Evolutionary conservation across 2,797 vertebrate genomes (phyloP).

Genomic region (Ficedula albicollis): DNA sequence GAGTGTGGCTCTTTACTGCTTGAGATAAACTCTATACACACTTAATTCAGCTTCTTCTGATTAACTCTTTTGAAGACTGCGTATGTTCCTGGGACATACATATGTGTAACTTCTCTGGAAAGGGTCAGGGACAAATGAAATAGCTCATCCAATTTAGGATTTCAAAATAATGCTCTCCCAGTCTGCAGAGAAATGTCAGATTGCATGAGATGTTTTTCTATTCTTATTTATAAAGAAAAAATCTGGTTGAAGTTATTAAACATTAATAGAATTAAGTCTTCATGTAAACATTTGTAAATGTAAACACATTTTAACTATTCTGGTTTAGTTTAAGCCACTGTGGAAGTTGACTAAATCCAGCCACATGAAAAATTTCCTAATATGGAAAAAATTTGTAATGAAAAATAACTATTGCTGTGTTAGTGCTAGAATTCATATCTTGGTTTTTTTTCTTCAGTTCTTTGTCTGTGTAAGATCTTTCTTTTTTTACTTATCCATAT

Average conservation of each 20-base stretch:
- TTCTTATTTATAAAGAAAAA: constrained; percentile 15
- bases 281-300: neutral
- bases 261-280: constrained; percentile 9
- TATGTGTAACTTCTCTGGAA: neutral
- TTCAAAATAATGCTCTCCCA: constrained; percentile 11
- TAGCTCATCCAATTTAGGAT: neutral
- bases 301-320: constrained; percentile 22
- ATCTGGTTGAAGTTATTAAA: neutral
- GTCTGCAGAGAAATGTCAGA: neutral
- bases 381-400: neutral
- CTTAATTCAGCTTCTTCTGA: neutral
- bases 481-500: neutral
- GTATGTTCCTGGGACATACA: neutral
- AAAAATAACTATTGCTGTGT: neutral
- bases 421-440: neutral
- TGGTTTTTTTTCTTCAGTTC: accelerated
- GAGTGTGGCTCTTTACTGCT: neutral
- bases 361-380: neutral
- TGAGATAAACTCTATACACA: neutral
- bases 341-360: constrained; percentile 13
- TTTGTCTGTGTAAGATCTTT: neutral
- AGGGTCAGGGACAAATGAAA: neutral
- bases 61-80: neutral
- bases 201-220: neutral
- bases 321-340: neutral